phyloP scores from a whole-genome alignment of 2,888 invertebrate species.

The Helleia helle region DNA sequence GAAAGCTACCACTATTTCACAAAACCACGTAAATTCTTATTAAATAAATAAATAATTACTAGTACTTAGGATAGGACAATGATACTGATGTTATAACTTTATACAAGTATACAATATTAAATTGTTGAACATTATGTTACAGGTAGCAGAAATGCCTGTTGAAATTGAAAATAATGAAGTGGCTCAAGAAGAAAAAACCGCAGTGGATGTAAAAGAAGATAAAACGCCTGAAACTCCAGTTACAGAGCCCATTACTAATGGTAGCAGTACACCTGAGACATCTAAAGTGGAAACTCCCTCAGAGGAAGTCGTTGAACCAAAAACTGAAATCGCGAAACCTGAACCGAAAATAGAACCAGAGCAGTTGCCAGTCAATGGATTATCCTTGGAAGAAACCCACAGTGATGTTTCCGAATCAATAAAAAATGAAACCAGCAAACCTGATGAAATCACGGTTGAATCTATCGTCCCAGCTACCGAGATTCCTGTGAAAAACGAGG shows the following conservation, averaged over 20 bases:
- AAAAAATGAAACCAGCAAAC: slow-evolving; percentile 40
- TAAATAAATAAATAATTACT: no score
- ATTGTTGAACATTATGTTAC: slow-evolving; percentile 21
- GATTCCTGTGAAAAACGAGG: slow-evolving; percentile 65
- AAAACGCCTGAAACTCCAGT: slow-evolving; percentile 66
- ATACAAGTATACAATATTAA: not conserved
- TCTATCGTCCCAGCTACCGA: slow-evolving; percentile 53
- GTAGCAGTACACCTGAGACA: slow-evolving; percentile 57
- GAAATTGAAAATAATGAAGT: slow-evolving; percentile 41
- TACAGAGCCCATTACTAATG: slow-evolving; percentile 63
- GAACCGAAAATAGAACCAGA: slow-evolving; percentile 42
- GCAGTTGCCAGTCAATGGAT: slow-evolving; percentile 54
- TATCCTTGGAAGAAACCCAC: slow-evolving; percentile 50
- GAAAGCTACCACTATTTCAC: no score
- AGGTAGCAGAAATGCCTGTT: slow-evolving; percentile 55
- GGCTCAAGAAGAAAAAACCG: slow-evolving; percentile 42
- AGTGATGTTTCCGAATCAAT: slow-evolving; percentile 34
- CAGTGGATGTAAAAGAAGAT: slow-evolving; percentile 46
- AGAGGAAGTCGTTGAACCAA: slow-evolving; percentile 26
- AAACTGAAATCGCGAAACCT: slow-evolving; percentile 31
- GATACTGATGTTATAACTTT: no score
- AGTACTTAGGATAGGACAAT: no score
- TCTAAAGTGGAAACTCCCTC: slow-evolving; percentile 37
- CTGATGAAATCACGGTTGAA: slow-evolving; percentile 43
- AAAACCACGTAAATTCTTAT: no score